Percentiles rank a stretch among this genome's conserved stretches.
Conservation (phyloP, 2,797 vertebrate genomes). For the Labeo calbasu region DNA sequence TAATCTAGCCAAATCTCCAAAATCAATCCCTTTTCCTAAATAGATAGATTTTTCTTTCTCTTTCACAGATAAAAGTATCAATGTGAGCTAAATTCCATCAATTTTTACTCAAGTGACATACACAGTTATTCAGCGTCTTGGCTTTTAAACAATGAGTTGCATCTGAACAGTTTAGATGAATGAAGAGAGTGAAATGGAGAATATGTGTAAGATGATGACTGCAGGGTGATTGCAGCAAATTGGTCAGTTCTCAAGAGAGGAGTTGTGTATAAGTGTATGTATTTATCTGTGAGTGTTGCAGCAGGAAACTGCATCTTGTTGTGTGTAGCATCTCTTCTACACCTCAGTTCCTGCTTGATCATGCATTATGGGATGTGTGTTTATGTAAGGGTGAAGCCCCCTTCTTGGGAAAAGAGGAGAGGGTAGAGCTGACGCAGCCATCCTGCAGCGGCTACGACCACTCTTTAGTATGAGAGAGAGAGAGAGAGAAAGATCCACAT, state of each 20-base stretch:
- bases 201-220: conserved; percentile 3
- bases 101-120: conserved; percentile 1
- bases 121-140: background rate
- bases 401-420: conserved; percentile 13
- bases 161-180: background rate
- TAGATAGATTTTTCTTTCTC: background rate
- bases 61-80: background rate
- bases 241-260: conserved; percentile 38
- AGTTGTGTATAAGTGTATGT: conserved; percentile 49
- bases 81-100: background rate
- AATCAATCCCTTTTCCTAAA: conserved; percentile 11
- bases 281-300: conserved; percentile 34
- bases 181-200: conserved; percentile 45
- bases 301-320: conserved; percentile 51
- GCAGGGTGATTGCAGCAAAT: conserved; percentile 62
- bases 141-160: conserved; percentile 16
- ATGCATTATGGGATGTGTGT: conserved; percentile 64
- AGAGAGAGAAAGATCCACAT: conserved; percentile 40
- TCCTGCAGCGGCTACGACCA: conserved; percentile 52
- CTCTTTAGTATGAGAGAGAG: conserved; percentile 29
- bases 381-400: conserved; percentile 19
- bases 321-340: conserved; percentile 55
- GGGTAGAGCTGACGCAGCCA: conserved; percentile 53
- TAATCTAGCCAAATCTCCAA: conserved; percentile 13
- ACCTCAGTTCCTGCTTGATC: conserved; percentile 53